phyloP scores from a whole-genome alignment of 2,113 vertebrate genomes.

The Aphyosemion australe region DNA sequence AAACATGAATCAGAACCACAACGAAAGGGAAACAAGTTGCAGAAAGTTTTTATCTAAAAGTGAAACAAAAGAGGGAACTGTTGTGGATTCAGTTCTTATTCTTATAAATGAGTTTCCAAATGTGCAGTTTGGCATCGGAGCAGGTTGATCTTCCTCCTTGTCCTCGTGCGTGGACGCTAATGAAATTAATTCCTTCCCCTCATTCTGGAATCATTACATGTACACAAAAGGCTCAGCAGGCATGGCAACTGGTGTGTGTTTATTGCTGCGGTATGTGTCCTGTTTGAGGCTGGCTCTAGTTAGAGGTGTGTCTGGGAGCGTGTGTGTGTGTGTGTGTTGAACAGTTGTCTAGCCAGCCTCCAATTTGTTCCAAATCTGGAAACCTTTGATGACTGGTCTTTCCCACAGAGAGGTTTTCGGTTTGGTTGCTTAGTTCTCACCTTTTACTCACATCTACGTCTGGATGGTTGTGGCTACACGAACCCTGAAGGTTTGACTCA shows the following conservation, averaged over 20 bases:
- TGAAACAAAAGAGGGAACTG: neutral
- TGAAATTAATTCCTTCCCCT: conserved; percentile 14
- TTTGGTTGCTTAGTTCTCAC: neutral
- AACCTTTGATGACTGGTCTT: conserved; percentile 55
- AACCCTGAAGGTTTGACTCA: conserved; percentile 14
- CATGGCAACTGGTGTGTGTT: conserved; percentile 26
- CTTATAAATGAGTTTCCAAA: neutral
- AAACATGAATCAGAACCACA: too few species aligned
- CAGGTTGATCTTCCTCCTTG: neutral
- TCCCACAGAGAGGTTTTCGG: neutral
- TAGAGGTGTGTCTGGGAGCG: too few species aligned
- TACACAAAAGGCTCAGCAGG: conserved; percentile 11
- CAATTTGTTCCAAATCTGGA: conserved; percentile 47
- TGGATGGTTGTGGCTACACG: neutral
- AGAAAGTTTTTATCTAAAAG: too few species aligned
- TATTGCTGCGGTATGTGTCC: conserved; percentile 1
- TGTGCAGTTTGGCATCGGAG: neutral
- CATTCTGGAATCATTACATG: conserved; percentile 15
- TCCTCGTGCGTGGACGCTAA: neutral
- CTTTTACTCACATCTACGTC: conserved; percentile 10
- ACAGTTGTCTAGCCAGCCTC: conserved; percentile 13
- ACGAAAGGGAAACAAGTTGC: too few species aligned
- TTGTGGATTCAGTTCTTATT: too few species aligned
- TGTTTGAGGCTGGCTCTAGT: too few species aligned
- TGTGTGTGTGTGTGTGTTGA: neutral